Evolutionary conservation across 1,140 invertebrate species (phyloP).

Genomic region (Pachypeltis micranthus): DNA sequence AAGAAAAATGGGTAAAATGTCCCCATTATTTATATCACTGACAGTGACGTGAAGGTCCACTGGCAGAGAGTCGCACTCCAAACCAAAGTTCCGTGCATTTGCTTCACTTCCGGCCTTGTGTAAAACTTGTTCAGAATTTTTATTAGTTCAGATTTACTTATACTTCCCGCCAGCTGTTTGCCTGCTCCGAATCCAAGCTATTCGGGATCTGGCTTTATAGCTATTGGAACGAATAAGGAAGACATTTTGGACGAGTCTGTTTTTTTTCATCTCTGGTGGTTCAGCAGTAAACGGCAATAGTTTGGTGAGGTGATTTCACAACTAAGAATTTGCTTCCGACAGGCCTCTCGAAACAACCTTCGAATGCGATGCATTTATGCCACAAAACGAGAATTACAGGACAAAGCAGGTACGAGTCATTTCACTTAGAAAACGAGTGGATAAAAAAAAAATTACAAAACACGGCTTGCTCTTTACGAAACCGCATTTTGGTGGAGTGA

Average conservation of each 20-base stretch:
- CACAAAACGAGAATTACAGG: no score
- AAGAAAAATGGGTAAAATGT: constrained; percentile 91
- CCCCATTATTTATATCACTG: constrained; percentile 78
- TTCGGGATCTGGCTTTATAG: constrained; percentile 58
- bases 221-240: constrained; percentile 62
- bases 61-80: constrained; percentile 70
- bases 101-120: constrained; percentile 42
- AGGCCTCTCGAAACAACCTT: not conserved
- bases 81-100: constrained; percentile 68
- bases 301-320: not conserved
- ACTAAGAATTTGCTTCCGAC: not conserved
- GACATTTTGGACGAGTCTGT: constrained; percentile 36
- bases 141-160: constrained; percentile 69
- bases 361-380: not conserved
- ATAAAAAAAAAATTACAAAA: no score
- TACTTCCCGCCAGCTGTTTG: constrained; percentile 62
- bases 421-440: no score
- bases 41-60: constrained; percentile 85
- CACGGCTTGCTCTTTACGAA: no score
- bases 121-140: constrained; percentile 76
- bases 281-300: not conserved
- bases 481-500: no score
- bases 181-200: constrained; percentile 77
- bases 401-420: no score
- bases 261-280: constrained; percentile 24